Base-by-base conservation (phyloP, 2,113 vertebrate species). In the Corythoichthys intestinalis region DNA sequence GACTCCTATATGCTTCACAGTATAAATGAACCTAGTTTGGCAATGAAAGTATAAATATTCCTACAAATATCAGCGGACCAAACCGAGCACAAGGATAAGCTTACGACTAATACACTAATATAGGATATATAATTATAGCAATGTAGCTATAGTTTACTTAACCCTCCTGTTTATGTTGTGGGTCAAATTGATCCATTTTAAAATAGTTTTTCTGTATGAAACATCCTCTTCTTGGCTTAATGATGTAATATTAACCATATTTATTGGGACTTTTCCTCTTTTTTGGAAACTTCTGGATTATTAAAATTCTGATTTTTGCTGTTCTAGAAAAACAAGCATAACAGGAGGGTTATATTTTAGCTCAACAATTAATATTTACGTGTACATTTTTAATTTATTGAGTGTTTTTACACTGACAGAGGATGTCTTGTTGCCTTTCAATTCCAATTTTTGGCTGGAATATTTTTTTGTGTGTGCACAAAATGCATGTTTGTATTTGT, bases 381-480 rank as follows among this genome's bases (percentile, higher is more conserved):
- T 58, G 34, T 37, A 6, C 14, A 14, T 37, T 37, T 58, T 14
- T 58, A 58, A 63, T 63, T 47, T 63, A 20, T 47, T 61, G 17
- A 2, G n/a, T 84, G 67, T 77, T 80, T 69, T 89, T 83, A 88
- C 82, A 88, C 79, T 90, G 85, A 90, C 35, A 50, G 37, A 54
- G 77, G 78, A 83, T 85, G 77, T 81, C 64, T 63, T 81, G 85
- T 91, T 92, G 90, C 90, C 89, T 91, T 92, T 71, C 49, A 58
- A 84, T 90, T 91, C 74, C 66, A 80, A 76, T 85, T 79, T 79
- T 67, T 79, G 80, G 85, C 86, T 90, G 86, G 87, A 86, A 84
- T 83, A 64, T 81, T 69, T 81, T 66, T 80, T 67, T 74, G 61
- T 73, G 84, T 75, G 81, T 77, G 77, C 71, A 58, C 71, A 63